Evolutionary conservation across 2,113 vertebrate genomes (phyloP), one percentile per base, ranked within the genome.

Genomic region (Genyomyrus donnyi): DNA sequence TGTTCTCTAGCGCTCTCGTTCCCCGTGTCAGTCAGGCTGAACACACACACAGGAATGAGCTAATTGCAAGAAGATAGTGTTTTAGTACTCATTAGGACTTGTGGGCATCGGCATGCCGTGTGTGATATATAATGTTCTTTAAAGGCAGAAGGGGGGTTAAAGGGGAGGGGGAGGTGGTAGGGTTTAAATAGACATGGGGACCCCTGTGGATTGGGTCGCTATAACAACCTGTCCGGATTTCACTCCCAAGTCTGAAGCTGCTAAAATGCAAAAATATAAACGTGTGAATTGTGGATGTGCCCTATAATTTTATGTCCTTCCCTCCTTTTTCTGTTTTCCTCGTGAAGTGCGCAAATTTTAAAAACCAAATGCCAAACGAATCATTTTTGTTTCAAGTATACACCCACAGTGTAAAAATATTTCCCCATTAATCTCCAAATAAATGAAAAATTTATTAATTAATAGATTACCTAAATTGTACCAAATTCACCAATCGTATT

Each of bases 161-260:
- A 42, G 89, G 48, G 62, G 86, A 42, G 66, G 88, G 93, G 94
- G 94, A 94, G 93, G 96, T 94, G 94, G 94, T 62, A 93, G 93
- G 93, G 92, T 96, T 97, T 97, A 97, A 96, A 97, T 95, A 97
- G 95, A 96, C 96, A 93, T 95, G 94, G 94, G 96, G 93, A 96
- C 97, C 95, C 96, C 96, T 92, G 95, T 95, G 96, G 96, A 95
- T 96, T 93, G 95, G 94, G 96, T 96, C 96, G 96, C 96, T 97
- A 96, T 97, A 97, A 97, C 96, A 97, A 97, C 97, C 96, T 97
- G 95, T 96, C 96, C 96, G 96, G 96, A 97, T 97, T 97, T 96
- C 96, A 95, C 96, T 96, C 95, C 96, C 95, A 92, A 94, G 97
- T 95, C 94, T 94, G 95, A 96, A 96, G 96, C 95, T 95, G 94